Evolutionary conservation across 37 sponge, comb jelly and placozoan genomes (phyloP), one percentile per base, ranked within the genome.

Genomic region (Halichondria panicea): DNA sequence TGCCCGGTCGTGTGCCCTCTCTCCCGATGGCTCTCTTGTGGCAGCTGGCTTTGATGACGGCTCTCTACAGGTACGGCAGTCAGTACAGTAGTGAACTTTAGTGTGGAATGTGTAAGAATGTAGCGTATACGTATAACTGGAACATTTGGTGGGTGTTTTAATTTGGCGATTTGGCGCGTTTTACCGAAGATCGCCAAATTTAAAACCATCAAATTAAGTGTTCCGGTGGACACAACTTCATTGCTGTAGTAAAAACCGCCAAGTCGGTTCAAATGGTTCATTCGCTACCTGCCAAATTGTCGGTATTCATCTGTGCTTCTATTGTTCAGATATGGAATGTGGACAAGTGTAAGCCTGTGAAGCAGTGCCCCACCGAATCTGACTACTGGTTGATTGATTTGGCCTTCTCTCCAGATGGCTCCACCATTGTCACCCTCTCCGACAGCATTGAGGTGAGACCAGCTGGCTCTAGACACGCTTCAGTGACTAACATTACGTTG

Each of bases 31-130:
- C 4, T 46, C 56, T 19, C 40, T 80, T 18, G 88, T 75, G 33
- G 86, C 71, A 3, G 88, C 78, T 27, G 88, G 88, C 34, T 80
- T 71, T 75, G 88, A 87, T 87, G 88, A 87, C 75, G 81, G 81
- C 18, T 67, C 81, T 21, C 34, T 87, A 28, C 75, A 80, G 88
- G 88, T 86, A 62, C 25, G n/a, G n/a, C n/a, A n/a, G n/a, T n/a
- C n/a, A n/a, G n/a, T 4, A 28, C 3, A 4, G 64, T 63, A 63
- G 32, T 11, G 30, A 31, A 9, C 32, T 4, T 35, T 63, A 9
- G 25, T 8, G 8, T 19, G 62, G 24, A 21, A n/a, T n/a, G n/a
- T n/a, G n/a, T n/a, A n/a, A n/a, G n/a, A n/a, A n/a, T n/a, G n/a
- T n/a, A n/a, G n/a, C n/a, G n/a, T n/a, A n/a, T n/a, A n/a, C n/a